These are phyloP conservation scores for Rhinoderma darwinii DNA, from an alignment of 2,113 vertebrate species.

Conservation along the genomic window DNA sequence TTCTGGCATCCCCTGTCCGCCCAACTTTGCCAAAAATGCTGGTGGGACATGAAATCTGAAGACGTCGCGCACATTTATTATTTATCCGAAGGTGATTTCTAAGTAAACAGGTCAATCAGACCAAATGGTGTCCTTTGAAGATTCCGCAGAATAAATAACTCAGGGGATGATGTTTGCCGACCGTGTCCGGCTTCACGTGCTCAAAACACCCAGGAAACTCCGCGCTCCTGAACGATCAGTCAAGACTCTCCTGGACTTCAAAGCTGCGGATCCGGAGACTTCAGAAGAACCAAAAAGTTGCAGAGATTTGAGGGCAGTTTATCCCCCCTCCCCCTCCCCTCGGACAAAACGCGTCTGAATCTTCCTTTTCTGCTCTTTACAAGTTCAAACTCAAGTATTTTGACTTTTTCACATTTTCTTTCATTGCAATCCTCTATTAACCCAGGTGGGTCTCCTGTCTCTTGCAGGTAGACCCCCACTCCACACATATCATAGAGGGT, in stretches of 20 bases:
- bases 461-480: no score
- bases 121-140: neutral
- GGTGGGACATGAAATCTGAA: neutral
- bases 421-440: no score
- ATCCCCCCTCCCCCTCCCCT: no score
- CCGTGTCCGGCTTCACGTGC: conserved; percentile 2
- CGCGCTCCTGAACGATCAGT: neutral
- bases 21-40: neutral
- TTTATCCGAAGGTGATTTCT: neutral
- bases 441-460: no score
- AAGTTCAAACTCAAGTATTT: neutral
- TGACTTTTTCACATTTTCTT: neutral
- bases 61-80: neutral
- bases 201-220: conserved; percentile 2
- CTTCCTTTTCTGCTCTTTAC: neutral
- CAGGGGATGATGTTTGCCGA: conserved; percentile 4
- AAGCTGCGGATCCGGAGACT: neutral
- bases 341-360: no score
- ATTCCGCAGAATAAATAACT: conserved; percentile 31
- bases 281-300: neutral
- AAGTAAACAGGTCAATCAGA: conserved; percentile 36
- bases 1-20: neutral
- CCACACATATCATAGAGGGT: no score
- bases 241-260: conserved; percentile 24
- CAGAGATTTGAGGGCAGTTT: neutral